These are phyloP conservation scores for Pinna nobilis DNA, from an alignment of 1,140 invertebrate species.

Conservation along the genomic window DNA sequence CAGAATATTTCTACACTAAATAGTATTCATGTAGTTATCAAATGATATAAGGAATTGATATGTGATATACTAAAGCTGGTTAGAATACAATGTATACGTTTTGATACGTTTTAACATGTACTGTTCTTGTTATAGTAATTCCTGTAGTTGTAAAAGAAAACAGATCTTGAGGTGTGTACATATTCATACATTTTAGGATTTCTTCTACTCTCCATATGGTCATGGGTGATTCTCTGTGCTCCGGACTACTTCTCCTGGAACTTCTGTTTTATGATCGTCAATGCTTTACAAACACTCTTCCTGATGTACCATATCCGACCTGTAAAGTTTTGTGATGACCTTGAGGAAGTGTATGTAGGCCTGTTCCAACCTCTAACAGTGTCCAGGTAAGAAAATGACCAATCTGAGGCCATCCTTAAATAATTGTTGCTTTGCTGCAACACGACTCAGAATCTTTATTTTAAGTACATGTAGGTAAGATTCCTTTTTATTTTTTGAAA, in stretches of 20 bases:
- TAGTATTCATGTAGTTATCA: no score
- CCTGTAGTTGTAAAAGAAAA: neutral
- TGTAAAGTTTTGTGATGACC: slow-evolving; percentile 88
- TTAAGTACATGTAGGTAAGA: no score
- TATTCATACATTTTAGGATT: slow-evolving; percentile 80
- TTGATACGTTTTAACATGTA: neutral
- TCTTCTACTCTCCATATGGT: slow-evolving; percentile 89
- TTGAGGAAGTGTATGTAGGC: slow-evolving; percentile 88
- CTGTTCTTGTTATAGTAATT: neutral
- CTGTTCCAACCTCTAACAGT: slow-evolving; percentile 86
- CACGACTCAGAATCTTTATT: no score
- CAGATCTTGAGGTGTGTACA: neutral
- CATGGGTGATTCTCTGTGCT: slow-evolving; percentile 91
- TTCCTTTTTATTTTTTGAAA: no score
- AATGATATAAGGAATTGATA: no score
- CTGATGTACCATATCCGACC: slow-evolving; percentile 89
- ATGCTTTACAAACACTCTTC: slow-evolving; percentile 87
- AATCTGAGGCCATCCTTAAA: no score
- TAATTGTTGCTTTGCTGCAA: no score
- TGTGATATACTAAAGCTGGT: no score
- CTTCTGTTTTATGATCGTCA: slow-evolving; percentile 89
- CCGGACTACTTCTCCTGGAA: slow-evolving; percentile 93
- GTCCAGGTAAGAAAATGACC: slow-evolving; percentile 80
- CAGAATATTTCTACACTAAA: no score
- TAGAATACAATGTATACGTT: neutral